Evolutionary conservation across 2,797 vertebrate species (phyloP), one percentile per base, ranked within the genome.

Genomic region (Hypotaenidia okinawae): DNA sequence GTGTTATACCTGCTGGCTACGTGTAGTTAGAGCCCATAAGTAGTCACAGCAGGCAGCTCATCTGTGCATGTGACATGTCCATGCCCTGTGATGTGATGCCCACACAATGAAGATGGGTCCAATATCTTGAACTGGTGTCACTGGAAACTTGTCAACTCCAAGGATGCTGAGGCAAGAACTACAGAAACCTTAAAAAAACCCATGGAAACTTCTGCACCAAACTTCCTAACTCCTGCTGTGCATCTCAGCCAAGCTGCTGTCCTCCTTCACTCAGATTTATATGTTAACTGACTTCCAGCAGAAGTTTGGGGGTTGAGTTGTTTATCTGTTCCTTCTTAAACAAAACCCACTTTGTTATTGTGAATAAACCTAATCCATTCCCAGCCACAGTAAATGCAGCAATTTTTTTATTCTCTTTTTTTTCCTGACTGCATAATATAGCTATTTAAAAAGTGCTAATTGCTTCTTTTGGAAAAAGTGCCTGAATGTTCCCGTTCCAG

Each of bases 371-470:
- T 28, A 64, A 73, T 73, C 35, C 49, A 27, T 88, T 62, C 88
- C 76, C 77, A 27, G 21, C 10, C 2, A 25, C 69, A 84, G 58
- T 19, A 74, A 93, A 75, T 73, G 91, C 23, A 24, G 67, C 30
- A 30, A 43, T 43, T 43, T 43, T 43, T 43, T 43, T 43, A 43
- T 43, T 43, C 43, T 9, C 41, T 43, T 43, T 67, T 21, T 33
- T 54, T 84, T 80, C 74, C 62, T 28, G 24, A 55, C 32, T 91
- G 32, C 33, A 52, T 80, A 87, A 95, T 84, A 51, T 14, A 73
- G 80, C 81, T 73, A 74, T 91, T 84, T 89, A 79, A 90, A 69
- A 90, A 91, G 70, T 24, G n/a, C 59, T 95, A 94, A 95, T 95
- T 94, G 74, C 85, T 82, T 62, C 80, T 97, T 94, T 94, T 61